A percentile compares a stretch with the other conserved stretches of the same genome.
Evolutionary conservation across 1,140 invertebrate genomes (phyloP).

Genomic region (Drosophila mojavensis): DNA sequence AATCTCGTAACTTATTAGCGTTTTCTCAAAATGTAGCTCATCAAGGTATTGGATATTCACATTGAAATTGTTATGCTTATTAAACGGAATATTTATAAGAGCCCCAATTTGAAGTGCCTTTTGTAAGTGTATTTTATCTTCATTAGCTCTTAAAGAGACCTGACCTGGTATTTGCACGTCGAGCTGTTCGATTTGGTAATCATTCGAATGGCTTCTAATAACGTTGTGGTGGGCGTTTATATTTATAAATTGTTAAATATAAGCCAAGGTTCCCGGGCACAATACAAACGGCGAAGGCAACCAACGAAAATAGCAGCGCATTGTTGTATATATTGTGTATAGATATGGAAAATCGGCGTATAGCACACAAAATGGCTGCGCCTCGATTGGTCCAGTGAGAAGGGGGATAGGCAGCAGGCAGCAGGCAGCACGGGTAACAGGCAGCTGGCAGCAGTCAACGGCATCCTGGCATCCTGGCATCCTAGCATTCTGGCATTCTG

Average conservation of each 20-base stretch:
- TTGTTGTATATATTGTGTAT: slow-evolving; percentile 80
- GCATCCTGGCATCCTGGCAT: slow-evolving; percentile 2
- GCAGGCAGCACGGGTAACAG: neutral
- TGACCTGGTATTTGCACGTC: slow-evolving; percentile 12
- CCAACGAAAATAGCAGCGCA: slow-evolving; percentile 61
- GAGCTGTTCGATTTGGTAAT: slow-evolving; percentile 34
- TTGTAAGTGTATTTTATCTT: neutral
- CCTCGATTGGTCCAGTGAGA: slow-evolving; percentile 52
- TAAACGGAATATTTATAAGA: too few species aligned
- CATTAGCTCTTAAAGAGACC: neutral
- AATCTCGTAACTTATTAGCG: too few species aligned
- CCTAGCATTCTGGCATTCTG: slow-evolving; percentile 6
- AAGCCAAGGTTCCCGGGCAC: slow-evolving; percentile 34
- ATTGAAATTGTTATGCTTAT: neutral
- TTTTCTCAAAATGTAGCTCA: neutral
- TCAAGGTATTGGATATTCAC: too few species aligned
- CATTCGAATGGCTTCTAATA: slow-evolving; percentile 55
- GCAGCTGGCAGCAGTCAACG: slow-evolving; percentile 26
- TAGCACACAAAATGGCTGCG: slow-evolving; percentile 61
- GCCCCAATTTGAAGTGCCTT: neutral
- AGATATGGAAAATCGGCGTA: slow-evolving; percentile 76
- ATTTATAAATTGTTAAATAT: slow-evolving; percentile 56
- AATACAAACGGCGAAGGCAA: slow-evolving; percentile 41
- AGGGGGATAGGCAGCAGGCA: slow-evolving; percentile 2
- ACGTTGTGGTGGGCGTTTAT: slow-evolving; percentile 34